Base-by-base conservation (phyloP, 2,797 vertebrate genomes). In the Callimico goeldii region DNA sequence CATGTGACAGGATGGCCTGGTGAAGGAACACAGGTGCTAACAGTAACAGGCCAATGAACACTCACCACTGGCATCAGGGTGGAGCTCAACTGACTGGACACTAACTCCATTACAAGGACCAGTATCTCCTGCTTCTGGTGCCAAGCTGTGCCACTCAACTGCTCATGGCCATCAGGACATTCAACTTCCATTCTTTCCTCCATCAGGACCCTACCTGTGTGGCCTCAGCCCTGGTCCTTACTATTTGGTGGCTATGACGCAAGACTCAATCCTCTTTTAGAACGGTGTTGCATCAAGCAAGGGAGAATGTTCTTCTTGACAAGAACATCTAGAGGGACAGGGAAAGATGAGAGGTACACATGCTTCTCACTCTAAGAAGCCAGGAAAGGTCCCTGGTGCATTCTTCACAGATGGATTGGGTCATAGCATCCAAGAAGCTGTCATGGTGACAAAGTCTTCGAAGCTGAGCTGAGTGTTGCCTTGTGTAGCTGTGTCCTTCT, bases 381-480 rank as follows among this genome's bases (percentile, higher is more conserved):
- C 48, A 84, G 87, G 75, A 67, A 36, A 92, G 76, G 58, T 73
- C 58, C 82, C 82, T 24, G 50, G 83, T 4, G 12, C 14, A 28
- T 10, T 14, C 17, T 30, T 41, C 36, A 33, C 6, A n/a, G 75
- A 58, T 1, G 43, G 67, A 85, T 33, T 50, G 64, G 0, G 2
- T 99, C 99, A 99, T 93, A 99, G 98, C 97, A 99, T 99, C 93
- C 99, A 98, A 13, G 97, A 98, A n/a, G 99, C 88, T 5, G 99
- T 98, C 96, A 99, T 98, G 12, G 98, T 98, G 91, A 99, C 99
- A 97, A 99, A 99, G 93, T 99, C 99, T 98, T 99, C 99, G 2
- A 99, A 99, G 99, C 98, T 99, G 88, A 99, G 98, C 26, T 99
- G 99, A 30, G 98, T 96, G 3, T 93, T 99, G 84, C 99, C 99